Percentiles rank a stretch among this genome's conserved stretches.
These are phyloP conservation scores for Platycheirus albimanus DNA, from an alignment of 2,888 invertebrate genomes.

Conservation along the genomic window DNA sequence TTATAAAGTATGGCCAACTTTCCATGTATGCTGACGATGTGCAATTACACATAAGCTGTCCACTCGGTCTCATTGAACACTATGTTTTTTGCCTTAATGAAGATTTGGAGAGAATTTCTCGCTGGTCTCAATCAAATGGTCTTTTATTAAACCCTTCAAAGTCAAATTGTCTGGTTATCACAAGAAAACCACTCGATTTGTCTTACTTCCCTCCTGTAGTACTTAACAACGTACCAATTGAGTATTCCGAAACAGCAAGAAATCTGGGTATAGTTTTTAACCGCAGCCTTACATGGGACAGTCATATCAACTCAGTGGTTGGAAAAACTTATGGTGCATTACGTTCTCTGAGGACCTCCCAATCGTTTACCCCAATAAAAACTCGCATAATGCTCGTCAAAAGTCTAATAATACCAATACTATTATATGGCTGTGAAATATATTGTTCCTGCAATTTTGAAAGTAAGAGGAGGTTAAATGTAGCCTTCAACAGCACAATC, in stretches of 20 bases:
- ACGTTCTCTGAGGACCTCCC: not conserved
- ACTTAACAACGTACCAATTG: not conserved
- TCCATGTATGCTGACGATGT: not conserved
- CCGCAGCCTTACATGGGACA: too few species aligned
- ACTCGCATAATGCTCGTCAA: not conserved
- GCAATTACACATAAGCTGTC: too few species aligned
- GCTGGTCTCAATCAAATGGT: not conserved
- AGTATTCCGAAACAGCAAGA: not conserved
- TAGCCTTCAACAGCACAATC: not conserved
- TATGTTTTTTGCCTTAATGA: not conserved
- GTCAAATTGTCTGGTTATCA: not conserved
- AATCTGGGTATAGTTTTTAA: slow-evolving; percentile 5
- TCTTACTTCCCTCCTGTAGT: not conserved
- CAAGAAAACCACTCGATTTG: not conserved
- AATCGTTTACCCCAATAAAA: not conserved
- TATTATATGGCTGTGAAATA: not conserved
- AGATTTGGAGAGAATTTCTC: not conserved
- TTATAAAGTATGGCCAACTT: not conserved
- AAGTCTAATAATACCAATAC: not conserved
- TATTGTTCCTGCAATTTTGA: not conserved
- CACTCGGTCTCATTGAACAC: too few species aligned
- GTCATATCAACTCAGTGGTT: not conserved
- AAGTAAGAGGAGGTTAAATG: not conserved
- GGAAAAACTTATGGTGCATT: not conserved
- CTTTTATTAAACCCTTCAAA: not conserved